Evolutionary conservation across 2,888 invertebrate genomes (phyloP).

Genomic region (Cantharis nigra): DNA sequence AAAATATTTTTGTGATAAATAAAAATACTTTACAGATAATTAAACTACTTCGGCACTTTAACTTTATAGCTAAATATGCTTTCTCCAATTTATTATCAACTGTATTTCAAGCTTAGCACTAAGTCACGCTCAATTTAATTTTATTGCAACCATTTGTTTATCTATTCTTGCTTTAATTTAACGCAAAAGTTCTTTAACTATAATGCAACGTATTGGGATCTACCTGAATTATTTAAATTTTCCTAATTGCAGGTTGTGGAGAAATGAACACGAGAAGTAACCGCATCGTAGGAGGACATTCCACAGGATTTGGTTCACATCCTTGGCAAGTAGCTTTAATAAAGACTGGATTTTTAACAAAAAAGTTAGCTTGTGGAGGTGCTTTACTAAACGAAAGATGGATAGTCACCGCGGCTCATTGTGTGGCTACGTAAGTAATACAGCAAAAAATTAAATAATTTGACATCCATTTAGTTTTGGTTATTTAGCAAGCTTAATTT

Average conservation of each 20-base stretch:
- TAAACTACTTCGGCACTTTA: background rate
- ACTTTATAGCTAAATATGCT: background rate
- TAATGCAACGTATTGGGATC: background rate
- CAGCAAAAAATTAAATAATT: background rate
- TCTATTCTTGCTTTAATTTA: background rate
- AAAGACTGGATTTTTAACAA: constrained; percentile 86
- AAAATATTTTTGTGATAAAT: background rate
- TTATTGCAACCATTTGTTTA: background rate
- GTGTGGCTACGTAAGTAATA: constrained; percentile 83
- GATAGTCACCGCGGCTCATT: constrained; percentile 92
- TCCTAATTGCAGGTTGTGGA: constrained; percentile 76
- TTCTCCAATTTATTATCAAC: background rate
- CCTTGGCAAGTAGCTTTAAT: constrained; percentile 95
- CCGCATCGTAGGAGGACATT: constrained; percentile 90
- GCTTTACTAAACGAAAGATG: constrained; percentile 87
- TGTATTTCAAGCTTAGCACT: background rate
- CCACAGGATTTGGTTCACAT: constrained; percentile 87
- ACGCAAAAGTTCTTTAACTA: background rate
- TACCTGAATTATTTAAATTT: background rate
- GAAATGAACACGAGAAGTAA: constrained; percentile 86
- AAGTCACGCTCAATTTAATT: background rate
- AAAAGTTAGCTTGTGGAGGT: constrained; percentile 90
- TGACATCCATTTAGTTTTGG: background rate
- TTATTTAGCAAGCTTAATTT: no score
- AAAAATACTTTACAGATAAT: background rate